A percentile compares a stretch with the other conserved stretches of the same genome.
These are phyloP conservation scores for Hydractinia symbiolongicarpus DNA, from an alignment of 30 jellyfish, hydroid and myxozoan species.

Conservation along the genomic window DNA sequence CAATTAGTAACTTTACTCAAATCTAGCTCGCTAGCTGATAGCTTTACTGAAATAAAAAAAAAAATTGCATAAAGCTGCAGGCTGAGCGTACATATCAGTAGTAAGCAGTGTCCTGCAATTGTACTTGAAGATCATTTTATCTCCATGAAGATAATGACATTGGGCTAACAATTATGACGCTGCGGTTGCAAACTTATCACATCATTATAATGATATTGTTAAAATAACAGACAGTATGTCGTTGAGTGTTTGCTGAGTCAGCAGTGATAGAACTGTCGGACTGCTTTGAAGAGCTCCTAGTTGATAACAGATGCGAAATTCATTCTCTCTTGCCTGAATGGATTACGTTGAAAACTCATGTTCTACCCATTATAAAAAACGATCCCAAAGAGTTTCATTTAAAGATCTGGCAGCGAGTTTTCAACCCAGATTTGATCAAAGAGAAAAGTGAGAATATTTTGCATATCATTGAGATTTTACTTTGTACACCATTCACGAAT, in stretches of 20 bases:
- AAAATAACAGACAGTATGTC: too few species aligned
- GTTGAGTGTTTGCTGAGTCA: constrained; percentile 4
- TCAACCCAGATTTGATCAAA: not conserved
- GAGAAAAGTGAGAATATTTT: not conserved
- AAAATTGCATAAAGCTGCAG: too few species aligned
- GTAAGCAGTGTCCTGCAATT: too few species aligned
- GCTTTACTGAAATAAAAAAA: too few species aligned
- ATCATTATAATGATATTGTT: not conserved
- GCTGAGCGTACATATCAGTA: too few species aligned
- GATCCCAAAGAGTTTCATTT: not conserved
- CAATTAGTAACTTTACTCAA: too few species aligned
- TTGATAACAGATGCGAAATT: not conserved
- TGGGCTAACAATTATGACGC: constrained; percentile 5
- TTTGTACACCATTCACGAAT: constrained; percentile 10
- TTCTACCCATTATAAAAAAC: not conserved
- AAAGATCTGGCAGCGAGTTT: too few species aligned
- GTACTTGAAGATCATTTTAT: too few species aligned
- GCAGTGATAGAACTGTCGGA: constrained; percentile 10
- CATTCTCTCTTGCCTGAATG: not conserved
- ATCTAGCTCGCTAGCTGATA: too few species aligned
- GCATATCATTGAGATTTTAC: not conserved
- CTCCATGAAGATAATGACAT: too few species aligned
- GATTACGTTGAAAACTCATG: not conserved
- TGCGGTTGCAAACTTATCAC: constrained; percentile 5
- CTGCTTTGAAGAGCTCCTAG: not conserved